These are phyloP conservation scores for Camponotus vicinus DNA, from an alignment of 1,140 invertebrate species.

Conservation along the genomic window DNA sequence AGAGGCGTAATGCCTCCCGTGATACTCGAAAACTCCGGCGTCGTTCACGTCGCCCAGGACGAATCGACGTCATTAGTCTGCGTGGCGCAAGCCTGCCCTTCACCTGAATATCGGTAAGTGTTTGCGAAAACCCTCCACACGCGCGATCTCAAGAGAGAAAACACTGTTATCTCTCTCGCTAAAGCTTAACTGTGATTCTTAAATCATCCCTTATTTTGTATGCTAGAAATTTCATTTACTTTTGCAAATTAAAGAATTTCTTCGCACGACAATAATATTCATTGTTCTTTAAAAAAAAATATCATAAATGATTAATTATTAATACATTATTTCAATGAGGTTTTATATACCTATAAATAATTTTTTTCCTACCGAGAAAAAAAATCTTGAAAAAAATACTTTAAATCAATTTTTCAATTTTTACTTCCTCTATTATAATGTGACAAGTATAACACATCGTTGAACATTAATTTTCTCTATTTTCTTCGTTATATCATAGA, in stretches of 20 bases:
- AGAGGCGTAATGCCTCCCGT: slow-evolving; percentile 89
- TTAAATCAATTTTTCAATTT: not conserved
- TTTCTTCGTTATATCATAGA: not conserved
- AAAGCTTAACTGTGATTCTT: not conserved
- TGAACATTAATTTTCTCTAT: not conserved
- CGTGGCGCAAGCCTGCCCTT: slow-evolving; percentile 91
- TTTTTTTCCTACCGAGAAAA: not conserved
- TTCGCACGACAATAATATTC: no score
- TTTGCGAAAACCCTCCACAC: slow-evolving; percentile 1
- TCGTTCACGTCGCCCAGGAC: slow-evolving; percentile 90
- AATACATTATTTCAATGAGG: no score
- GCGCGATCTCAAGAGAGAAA: slow-evolving; percentile 16
- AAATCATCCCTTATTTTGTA: not conserved
- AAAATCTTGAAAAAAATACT: not conserved
- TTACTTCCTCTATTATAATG: not conserved
- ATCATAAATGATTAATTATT: no score
- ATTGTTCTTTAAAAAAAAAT: no score
- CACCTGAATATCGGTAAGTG: slow-evolving; percentile 91
- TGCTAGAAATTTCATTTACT: not conserved
- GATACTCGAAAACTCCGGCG: slow-evolving; percentile 90
- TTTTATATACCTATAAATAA: no score
- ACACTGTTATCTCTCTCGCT: not conserved
- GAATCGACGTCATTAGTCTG: slow-evolving; percentile 92
- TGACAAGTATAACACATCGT: no score
- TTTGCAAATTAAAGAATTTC: not conserved